Evolutionary conservation across 2,888 invertebrate species (phyloP).

Genomic region (Scelioninae gen. 1): DNA sequence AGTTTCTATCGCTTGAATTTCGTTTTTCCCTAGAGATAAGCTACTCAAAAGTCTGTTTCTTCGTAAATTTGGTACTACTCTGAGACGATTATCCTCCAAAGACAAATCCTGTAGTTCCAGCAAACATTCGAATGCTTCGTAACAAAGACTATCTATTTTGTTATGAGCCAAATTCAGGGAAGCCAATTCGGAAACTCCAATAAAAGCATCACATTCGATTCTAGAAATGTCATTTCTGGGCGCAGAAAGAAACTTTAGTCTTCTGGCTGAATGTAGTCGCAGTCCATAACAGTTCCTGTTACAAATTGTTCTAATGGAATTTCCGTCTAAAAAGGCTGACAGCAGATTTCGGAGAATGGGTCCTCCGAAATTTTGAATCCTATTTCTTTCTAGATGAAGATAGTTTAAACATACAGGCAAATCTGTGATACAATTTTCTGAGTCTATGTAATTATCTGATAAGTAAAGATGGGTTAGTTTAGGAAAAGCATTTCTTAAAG

Average conservation of each 20-base stretch:
- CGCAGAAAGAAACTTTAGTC: conserved; percentile 74
- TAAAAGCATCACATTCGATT: conserved; percentile 74
- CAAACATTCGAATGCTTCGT: conserved; percentile 71
- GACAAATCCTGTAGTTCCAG: conserved; percentile 71
- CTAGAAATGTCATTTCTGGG: conserved; percentile 73
- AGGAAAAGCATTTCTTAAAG: conserved; percentile 73
- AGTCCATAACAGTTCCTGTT: conserved; percentile 71
- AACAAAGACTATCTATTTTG: conserved; percentile 67
- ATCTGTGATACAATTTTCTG: conserved; percentile 71
- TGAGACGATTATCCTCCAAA: conserved; percentile 73
- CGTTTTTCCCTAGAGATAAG: conserved; percentile 75
- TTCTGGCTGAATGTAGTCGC: conserved; percentile 71
- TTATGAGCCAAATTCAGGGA: conserved; percentile 75
- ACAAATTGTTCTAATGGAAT: conserved; percentile 74
- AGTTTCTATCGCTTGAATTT: conserved; percentile 68
- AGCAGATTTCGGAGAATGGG: conserved; percentile 69
- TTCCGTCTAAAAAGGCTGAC: conserved; percentile 75
- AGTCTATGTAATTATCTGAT: conserved; percentile 75
- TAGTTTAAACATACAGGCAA: conserved; percentile 74
- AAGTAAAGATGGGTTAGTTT: conserved; percentile 76
- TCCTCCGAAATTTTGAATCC: conserved; percentile 72
- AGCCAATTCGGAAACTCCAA: conserved; percentile 71
- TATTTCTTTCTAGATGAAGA: conserved; percentile 76
- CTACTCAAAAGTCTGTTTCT: conserved; percentile 68
- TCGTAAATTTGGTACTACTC: conserved; percentile 67